Conservation (phyloP, 1,140 invertebrate genomes). For the Trichonephila inaurata region DNA sequence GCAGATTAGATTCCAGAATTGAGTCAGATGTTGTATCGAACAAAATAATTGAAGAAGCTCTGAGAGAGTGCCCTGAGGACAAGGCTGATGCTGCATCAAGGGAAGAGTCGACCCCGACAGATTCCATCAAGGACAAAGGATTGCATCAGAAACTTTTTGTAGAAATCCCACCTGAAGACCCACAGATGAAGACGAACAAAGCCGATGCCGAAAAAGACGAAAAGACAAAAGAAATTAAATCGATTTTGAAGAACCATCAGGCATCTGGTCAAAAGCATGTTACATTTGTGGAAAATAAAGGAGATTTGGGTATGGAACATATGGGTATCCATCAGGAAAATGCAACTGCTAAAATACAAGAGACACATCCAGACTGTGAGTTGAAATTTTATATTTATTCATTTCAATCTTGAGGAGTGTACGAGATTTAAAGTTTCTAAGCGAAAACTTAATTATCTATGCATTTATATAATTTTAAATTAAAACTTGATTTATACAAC, state of each 20-base stretch:
- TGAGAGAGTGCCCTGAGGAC: background rate
- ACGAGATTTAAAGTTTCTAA: too few relatives aligned
- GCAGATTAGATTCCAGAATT: background rate
- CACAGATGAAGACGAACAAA: background rate
- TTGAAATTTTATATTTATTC: too few relatives aligned
- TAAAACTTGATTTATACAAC: too few relatives aligned
- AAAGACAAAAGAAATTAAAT: background rate
- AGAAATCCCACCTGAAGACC: background rate
- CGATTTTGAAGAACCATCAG: background rate
- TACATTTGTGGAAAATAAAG: background rate
- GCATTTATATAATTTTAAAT: too few relatives aligned
- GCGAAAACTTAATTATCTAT: too few relatives aligned
- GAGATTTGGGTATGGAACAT: background rate
- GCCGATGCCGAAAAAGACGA: background rate
- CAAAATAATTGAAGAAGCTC: background rate
- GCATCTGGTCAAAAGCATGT: background rate
- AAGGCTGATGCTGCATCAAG: background rate
- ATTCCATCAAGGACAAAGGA: background rate
- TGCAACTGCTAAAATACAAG: background rate
- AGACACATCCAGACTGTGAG: background rate
- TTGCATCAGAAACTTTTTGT: background rate
- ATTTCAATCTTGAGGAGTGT: too few relatives aligned
- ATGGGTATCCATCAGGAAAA: background rate
- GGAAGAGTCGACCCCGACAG: background rate
- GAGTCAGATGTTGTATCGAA: background rate